Percentiles rank a stretch among this genome's conserved stretches.
Conservation (phyloP, 2,888 invertebrate species). For the Trichogramma evanescens region DNA sequence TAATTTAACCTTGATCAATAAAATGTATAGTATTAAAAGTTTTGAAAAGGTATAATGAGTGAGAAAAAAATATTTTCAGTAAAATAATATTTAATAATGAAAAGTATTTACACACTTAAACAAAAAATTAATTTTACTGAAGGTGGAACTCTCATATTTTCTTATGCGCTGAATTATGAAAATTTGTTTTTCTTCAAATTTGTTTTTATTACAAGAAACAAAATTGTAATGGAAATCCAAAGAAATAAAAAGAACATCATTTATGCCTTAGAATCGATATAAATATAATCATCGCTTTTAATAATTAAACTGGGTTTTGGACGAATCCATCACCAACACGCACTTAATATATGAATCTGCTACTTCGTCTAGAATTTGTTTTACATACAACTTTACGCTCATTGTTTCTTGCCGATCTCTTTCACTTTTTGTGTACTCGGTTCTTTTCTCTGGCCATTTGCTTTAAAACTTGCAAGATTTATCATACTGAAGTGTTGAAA, state of each 20-base stretch:
- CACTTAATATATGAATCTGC: conserved; percentile 26
- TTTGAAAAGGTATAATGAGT: too few species aligned
- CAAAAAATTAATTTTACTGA: too few species aligned
- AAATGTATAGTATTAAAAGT: too few species aligned
- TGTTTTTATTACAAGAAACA: conserved; percentile 19
- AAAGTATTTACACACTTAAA: too few species aligned
- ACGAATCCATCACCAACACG: conserved; percentile 31
- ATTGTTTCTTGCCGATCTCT: conserved; percentile 15
- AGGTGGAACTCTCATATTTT: background rate
- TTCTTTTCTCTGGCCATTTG: conserved; percentile 9
- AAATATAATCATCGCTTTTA: conserved; percentile 43
- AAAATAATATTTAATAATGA: too few species aligned
- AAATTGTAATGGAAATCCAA: conserved; percentile 21
- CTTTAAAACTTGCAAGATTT: conserved; percentile 20
- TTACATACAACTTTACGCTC: conserved; percentile 14
- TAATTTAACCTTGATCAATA: too few species aligned
- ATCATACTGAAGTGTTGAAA: conserved; percentile 27
- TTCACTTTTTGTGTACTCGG: conserved; percentile 7
- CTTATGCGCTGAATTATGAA: background rate
- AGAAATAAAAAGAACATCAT: conserved; percentile 37
- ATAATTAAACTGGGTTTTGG: conserved; percentile 31
- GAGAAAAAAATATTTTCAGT: too few species aligned
- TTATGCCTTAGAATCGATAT: conserved; percentile 40
- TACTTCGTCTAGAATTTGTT: conserved; percentile 15
- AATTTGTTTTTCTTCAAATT: conserved; percentile 5